Evolutionary conservation across 2,113 vertebrate species (phyloP).

Genomic region (Clarias gariepinus): DNA sequence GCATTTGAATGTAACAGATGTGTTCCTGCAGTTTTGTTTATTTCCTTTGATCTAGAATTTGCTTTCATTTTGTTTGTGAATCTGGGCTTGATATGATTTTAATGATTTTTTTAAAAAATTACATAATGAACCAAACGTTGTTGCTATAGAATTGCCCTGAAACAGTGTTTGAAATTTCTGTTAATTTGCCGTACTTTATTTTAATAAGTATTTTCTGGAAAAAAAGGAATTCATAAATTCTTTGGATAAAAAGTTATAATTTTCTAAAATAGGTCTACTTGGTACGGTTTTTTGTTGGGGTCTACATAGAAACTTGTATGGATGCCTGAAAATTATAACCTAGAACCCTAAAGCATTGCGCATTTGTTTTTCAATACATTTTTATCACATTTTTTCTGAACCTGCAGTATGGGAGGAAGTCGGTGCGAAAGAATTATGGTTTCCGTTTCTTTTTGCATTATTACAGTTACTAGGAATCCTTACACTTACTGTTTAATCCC

Average conservation of each 20-base stretch:
- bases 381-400: background rate
- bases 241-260: background rate
- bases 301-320: background rate
- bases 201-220: background rate
- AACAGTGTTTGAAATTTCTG: background rate
- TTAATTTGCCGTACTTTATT: background rate
- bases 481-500: background rate
- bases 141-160: background rate
- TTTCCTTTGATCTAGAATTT: background rate
- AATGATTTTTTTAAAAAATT: background rate
- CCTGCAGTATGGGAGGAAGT: background rate
- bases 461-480: background rate
- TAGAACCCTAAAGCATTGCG: background rate
- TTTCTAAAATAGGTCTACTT: background rate
- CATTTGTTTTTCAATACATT: too few relatives aligned
- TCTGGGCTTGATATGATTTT: background rate
- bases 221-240: background rate
- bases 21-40: background rate
- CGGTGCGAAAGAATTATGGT: background rate
- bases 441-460: constrained; percentile 2
- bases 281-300: background rate
- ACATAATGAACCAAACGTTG: background rate
- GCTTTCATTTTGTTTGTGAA: background rate
- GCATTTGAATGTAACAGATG: background rate
- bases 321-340: background rate